A percentile compares a stretch with the other conserved stretches of the same genome.
Conservation (phyloP, 2,797 vertebrate species). For the Urocyon cinereoargenteus region DNA sequence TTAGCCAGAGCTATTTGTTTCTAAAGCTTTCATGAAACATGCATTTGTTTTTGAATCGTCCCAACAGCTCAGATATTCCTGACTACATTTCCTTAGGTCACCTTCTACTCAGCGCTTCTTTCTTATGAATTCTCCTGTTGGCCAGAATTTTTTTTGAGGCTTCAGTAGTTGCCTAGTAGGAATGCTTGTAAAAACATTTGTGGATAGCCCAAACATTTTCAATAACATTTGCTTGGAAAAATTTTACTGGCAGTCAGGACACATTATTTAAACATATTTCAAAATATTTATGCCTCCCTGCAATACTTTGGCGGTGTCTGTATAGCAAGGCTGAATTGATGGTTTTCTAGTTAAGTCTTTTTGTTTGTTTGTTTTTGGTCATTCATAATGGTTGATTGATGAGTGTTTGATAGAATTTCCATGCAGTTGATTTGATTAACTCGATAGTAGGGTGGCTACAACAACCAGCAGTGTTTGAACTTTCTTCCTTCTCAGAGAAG, state of each 20-base stretch:
- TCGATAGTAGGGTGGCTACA: slow-evolving; percentile 50
- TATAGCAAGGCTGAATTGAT: slow-evolving; percentile 70
- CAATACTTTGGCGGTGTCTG: slow-evolving; percentile 76
- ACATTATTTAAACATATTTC: slow-evolving; percentile 84
- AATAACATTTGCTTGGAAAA: slow-evolving; percentile 85
- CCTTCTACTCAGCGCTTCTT: slow-evolving; percentile 68
- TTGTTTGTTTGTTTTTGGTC: slow-evolving; percentile 75
- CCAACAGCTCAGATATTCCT: slow-evolving; percentile 64
- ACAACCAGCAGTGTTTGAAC: slow-evolving; percentile 27
- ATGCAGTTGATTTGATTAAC: slow-evolving; percentile 60
- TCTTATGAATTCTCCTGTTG: slow-evolving; percentile 69
- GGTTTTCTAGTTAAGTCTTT: slow-evolving; percentile 70
- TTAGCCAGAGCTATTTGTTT: slow-evolving; percentile 71
- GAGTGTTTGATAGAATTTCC: slow-evolving; percentile 62
- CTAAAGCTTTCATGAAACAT: slow-evolving; percentile 71
- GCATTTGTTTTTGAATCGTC: slow-evolving; percentile 65
- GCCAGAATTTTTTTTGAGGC: slow-evolving; percentile 68
- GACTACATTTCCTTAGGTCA: slow-evolving; percentile 69
- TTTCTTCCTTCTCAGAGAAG: slow-evolving; percentile 51
- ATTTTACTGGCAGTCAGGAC: slow-evolving; percentile 80
- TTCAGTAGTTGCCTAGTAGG: slow-evolving; percentile 76
- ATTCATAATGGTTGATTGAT: slow-evolving; percentile 69
- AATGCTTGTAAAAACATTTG: slow-evolving; percentile 83
- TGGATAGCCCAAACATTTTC: slow-evolving; percentile 82
- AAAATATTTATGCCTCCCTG: slow-evolving; percentile 83